Evolutionary conservation across 2,797 vertebrate species (phyloP).

Genomic region (Mormyrus proboscirostris): DNA sequence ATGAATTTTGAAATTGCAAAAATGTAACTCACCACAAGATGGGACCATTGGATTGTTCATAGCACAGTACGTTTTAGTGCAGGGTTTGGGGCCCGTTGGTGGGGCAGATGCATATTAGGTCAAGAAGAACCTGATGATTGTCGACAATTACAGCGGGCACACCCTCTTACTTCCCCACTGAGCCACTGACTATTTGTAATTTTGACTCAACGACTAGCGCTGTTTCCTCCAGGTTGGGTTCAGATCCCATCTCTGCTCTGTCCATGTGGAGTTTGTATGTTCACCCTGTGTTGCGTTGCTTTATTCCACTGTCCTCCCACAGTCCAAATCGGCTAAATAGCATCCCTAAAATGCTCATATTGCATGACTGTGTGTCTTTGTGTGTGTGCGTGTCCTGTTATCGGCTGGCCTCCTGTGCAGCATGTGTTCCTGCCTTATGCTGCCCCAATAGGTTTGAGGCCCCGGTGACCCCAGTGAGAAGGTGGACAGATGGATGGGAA

Average conservation of each 20-base stretch:
- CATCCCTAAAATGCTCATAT: not conserved
- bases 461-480: not conserved
- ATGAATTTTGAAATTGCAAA: not conserved
- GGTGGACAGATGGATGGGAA: not conserved
- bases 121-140: not conserved
- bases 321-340: not conserved
- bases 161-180: not conserved
- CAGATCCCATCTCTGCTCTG: not conserved
- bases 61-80: not conserved
- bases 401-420: not conserved
- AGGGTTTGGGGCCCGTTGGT: not conserved
- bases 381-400: not conserved
- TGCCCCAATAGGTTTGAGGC: not conserved
- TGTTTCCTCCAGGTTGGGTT: not conserved
- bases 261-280: not conserved
- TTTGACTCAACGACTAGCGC: not conserved
- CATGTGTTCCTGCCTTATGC: not conserved
- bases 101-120: not conserved
- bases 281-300: not conserved
- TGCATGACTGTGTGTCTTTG: not conserved
- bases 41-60: not conserved
- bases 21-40: not conserved
- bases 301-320: not conserved
- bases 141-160: not conserved
- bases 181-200: not conserved